These are phyloP conservation scores for Papilio polyxenes DNA, from an alignment of 1,140 invertebrate species.

Conservation along the genomic window DNA sequence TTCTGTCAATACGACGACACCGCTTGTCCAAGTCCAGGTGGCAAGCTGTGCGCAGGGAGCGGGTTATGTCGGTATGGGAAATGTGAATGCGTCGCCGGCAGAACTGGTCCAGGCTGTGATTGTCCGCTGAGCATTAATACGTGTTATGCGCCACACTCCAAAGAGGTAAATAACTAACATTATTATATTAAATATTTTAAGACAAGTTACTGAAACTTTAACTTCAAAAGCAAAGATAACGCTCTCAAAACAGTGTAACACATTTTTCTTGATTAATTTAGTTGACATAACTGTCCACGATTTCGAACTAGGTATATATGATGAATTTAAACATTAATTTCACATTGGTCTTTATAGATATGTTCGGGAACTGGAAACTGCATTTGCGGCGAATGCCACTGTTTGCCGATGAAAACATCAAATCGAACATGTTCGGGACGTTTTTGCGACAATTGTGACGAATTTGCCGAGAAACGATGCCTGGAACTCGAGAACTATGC, in stretches of 20 bases:
- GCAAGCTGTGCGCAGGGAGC: conserved; percentile 81
- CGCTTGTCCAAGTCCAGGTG: conserved; percentile 84
- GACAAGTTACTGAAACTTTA: not conserved
- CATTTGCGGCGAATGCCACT: conserved; percentile 84
- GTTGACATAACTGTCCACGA: too few species aligned
- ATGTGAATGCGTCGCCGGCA: conserved; percentile 83
- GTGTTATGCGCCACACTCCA: conserved; percentile 82
- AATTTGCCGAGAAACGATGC: conserved; percentile 81
- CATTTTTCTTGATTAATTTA: not conserved
- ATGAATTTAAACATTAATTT: not conserved
- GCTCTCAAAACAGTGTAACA: not conserved
- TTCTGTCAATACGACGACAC: conserved; percentile 89
- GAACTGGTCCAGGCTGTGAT: conserved; percentile 84
- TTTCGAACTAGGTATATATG: not conserved
- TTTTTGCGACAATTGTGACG: conserved; percentile 86
- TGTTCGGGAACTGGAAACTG: conserved; percentile 86
- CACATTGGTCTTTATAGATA: conserved; percentile 55
- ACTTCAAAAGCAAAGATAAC: too few species aligned
- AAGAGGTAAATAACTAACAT: conserved; percentile 50
- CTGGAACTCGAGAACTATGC: conserved; percentile 88
- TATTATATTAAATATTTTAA: conserved; percentile 25
- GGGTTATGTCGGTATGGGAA: conserved; percentile 84
- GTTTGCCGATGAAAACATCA: conserved; percentile 52
- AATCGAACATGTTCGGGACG: conserved; percentile 82
- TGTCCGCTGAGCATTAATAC: conserved; percentile 83